Base-by-base conservation (phyloP, 2,797 vertebrate genomes). In the Staurois parvus region DNA sequence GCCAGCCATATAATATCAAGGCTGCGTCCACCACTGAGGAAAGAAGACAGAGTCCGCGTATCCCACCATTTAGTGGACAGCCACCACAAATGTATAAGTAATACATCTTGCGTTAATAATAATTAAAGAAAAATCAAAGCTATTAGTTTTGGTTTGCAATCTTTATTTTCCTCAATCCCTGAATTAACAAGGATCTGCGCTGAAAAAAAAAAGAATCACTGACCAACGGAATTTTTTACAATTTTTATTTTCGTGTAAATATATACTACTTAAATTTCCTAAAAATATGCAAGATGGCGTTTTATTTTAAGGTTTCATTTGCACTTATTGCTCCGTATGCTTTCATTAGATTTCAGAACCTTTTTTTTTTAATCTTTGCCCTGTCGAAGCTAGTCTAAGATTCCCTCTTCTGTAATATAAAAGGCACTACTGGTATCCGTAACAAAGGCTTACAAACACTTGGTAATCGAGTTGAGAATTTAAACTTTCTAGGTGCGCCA, bases 341-440 rank as follows among this genome's bases (percentile, higher is more conserved):
- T 89, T 86, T 89, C 10, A 4, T 64, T 30, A 26, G 34, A 59
- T 86, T 78, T 48, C 37, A 28, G 11, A 85, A 79, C 79, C 88
- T 89, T 87, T 87, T 83, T 81, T 78, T 42, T 45, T 48, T 28
- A 24, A 48, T n/a, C 32, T 45, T 29, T 59, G 19, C 72, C 45
- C 13, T 90, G 88, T 92, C 93, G 92, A 93, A 52, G 1, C 93
- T 96, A 93, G 78, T 89, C 94, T 95, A 97, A 90, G 91, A 96
- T 95, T 95, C 96, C 97, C 96, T 96, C 52, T 59, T 59, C 95
- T 94, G 94, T 96, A 95, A 96, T 94, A 97, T 48, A 95, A 96
- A 99, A 99, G 98, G 98, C 98, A 99, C 98, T 97, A 97, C 96
- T 95, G 98, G 98, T 96, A 96, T 91, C 88, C 96, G 94, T 93